Percentiles rank a stretch among this genome's conserved stretches.
Conservation (phyloP, 2,797 vertebrate genomes). For the Emys orbicularis region DNA sequence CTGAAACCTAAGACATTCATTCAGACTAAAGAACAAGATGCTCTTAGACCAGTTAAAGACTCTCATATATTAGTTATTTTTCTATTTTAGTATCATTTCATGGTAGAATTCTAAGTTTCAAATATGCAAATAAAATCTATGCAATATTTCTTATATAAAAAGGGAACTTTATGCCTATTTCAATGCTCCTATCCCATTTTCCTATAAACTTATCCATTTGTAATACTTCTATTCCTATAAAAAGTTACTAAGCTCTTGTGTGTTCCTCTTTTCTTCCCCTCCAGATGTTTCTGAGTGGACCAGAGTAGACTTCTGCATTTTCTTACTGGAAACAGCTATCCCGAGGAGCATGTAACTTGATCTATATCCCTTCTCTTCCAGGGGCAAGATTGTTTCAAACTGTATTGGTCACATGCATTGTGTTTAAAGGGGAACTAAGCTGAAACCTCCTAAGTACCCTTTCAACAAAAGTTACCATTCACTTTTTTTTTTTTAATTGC, state of each 20-base stretch:
- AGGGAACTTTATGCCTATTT: neutral
- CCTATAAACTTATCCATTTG: neutral
- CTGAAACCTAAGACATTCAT: neutral
- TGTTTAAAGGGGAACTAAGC: neutral
- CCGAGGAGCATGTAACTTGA: neutral
- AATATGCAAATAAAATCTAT: neutral
- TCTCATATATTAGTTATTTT: neutral
- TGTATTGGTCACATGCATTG: neutral
- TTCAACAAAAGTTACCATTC: neutral
- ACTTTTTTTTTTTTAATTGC: neutral
- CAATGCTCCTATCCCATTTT: neutral
- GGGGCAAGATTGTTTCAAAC: neutral
- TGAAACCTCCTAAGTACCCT: neutral
- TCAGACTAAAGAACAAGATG: neutral
- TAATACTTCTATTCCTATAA: neutral
- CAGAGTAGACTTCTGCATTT: neutral
- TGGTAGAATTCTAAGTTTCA: neutral
- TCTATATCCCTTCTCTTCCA: neutral
- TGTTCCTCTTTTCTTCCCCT: conserved; percentile 15
- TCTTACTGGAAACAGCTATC: neutral
- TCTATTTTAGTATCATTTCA: neutral
- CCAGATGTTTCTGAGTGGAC: conserved; percentile 73
- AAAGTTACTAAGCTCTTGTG: neutral
- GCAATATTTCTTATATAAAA: neutral
- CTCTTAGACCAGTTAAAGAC: neutral